Conservation (phyloP, 2,797 vertebrate species). For the Cuculus canorus region DNA sequence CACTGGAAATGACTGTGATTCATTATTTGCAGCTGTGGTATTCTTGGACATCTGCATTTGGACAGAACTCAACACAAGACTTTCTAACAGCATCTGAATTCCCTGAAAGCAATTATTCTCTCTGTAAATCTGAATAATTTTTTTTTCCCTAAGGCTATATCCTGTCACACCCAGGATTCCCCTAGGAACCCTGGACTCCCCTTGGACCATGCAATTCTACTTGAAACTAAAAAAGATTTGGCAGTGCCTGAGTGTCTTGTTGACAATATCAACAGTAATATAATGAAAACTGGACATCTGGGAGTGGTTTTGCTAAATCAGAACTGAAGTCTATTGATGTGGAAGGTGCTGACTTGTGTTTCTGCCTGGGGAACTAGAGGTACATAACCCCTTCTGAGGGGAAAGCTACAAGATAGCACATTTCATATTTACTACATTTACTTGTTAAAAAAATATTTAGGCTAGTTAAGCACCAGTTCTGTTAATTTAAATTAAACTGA, state of each 20-base stretch:
- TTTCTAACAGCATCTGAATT: not conserved
- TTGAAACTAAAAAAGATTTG: not conserved
- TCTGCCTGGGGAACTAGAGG: not conserved
- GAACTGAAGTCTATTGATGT: not conserved
- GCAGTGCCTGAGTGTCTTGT: not conserved
- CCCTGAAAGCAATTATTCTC: not conserved
- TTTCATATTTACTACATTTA: not conserved
- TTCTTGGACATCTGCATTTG: not conserved
- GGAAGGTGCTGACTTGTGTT: not conserved
- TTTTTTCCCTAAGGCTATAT: not conserved
- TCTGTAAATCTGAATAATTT: not conserved
- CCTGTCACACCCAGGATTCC: not conserved
- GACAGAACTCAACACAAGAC: conserved; percentile 13
- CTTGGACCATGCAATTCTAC: not conserved
- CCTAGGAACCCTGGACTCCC: not conserved
- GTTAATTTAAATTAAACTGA: not conserved
- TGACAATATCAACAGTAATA: not conserved
- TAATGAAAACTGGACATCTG: not conserved
- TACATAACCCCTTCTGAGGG: not conserved
- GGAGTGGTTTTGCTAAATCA: not conserved
- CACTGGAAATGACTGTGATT: not conserved
- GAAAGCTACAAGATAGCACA: not conserved
- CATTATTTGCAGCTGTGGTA: conserved; percentile 41
- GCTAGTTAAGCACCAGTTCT: not conserved
- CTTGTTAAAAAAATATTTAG: not conserved